These are phyloP conservation scores for Alloplasta piceator DNA, from an alignment of 2,888 invertebrate genomes.

Conservation along the genomic window DNA sequence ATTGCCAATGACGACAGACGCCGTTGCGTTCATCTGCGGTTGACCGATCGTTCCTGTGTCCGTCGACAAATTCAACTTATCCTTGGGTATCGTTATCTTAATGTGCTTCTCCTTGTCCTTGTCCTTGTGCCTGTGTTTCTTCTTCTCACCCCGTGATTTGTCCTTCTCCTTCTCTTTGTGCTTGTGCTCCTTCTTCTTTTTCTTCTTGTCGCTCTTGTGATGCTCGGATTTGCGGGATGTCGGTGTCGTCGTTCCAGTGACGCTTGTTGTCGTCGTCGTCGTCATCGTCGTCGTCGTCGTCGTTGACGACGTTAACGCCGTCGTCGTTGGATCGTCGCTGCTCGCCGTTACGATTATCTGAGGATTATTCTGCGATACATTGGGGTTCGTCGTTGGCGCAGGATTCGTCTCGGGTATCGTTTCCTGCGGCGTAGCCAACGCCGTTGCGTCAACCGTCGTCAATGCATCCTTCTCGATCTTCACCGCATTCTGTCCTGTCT, in stretches of 20 bases:
- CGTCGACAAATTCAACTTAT: slow-evolving; percentile 83
- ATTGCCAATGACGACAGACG: slow-evolving; percentile 52
- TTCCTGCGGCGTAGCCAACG: slow-evolving; percentile 70
- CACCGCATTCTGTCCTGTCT: background rate
- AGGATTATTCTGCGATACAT: background rate
- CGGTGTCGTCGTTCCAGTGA: too few species aligned
- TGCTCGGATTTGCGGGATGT: slow-evolving; percentile 76
- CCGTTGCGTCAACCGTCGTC: slow-evolving; percentile 78
- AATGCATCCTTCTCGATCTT: slow-evolving; percentile 61
- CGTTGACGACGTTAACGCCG: slow-evolving; percentile 25
- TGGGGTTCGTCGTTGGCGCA: background rate
- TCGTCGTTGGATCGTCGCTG: slow-evolving; percentile 23
- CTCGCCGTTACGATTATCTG: slow-evolving; percentile 3
- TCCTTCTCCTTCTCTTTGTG: slow-evolving; percentile 70
- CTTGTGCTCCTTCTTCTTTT: slow-evolving; percentile 89
- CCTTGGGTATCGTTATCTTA: slow-evolving; percentile 87
- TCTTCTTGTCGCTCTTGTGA: slow-evolving; percentile 87
- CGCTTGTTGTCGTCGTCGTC: slow-evolving; percentile 17
- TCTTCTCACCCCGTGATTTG: slow-evolving; percentile 87
- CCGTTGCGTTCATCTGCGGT: slow-evolving; percentile 15
- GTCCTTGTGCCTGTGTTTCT: slow-evolving; percentile 92
- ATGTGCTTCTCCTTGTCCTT: slow-evolving; percentile 87
- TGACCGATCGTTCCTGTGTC: slow-evolving; percentile 72
- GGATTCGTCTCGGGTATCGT: slow-evolving; percentile 67
- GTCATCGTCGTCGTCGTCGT: slow-evolving; percentile 11